These are phyloP conservation scores for Drosophila kepulauana DNA, from an alignment of 1,140 invertebrate species.

Conservation along the genomic window DNA sequence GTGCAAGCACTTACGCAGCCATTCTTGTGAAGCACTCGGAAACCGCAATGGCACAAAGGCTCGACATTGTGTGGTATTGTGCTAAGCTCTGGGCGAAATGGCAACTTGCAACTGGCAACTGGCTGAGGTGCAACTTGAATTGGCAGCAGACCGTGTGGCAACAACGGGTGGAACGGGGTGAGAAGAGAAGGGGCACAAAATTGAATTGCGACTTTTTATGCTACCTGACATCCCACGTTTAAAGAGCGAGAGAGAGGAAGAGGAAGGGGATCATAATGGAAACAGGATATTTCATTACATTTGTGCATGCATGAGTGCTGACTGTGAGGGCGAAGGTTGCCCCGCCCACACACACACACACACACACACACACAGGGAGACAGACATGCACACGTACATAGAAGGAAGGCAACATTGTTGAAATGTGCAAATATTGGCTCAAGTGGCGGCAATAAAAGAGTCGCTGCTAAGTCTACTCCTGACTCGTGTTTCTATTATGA, in stretches of 20 bases:
- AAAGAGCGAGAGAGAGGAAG: background rate
- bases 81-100: conserved; percentile 6
- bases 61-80: conserved; percentile 55
- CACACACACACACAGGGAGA: conserved; percentile 26
- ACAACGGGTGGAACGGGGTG: conserved; percentile 18
- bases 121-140: conserved; percentile 71
- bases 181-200: conserved; percentile 42
- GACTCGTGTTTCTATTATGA: conserved; percentile 47
- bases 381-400: conserved; percentile 10
- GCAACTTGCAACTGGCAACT: conserved; percentile 22
- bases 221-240: conserved; percentile 40
- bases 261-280: conserved; percentile 48
- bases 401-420: conserved; percentile 72
- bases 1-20: conserved; percentile 46
- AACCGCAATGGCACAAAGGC: conserved; percentile 49
- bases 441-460: conserved; percentile 80
- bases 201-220: conserved; percentile 82
- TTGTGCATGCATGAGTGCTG: conserved; percentile 76
- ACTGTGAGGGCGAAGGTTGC: conserved; percentile 12
- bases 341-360: conserved; percentile 14
- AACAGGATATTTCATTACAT: conserved; percentile 83
- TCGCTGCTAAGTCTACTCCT: conserved; percentile 29
- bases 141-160: conserved; percentile 65
- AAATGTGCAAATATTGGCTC: conserved; percentile 82
- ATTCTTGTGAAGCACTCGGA: conserved; percentile 21